These are phyloP conservation scores for Zaprionus capensis DNA, from an alignment of 1,140 invertebrate species.

Conservation along the genomic window DNA sequence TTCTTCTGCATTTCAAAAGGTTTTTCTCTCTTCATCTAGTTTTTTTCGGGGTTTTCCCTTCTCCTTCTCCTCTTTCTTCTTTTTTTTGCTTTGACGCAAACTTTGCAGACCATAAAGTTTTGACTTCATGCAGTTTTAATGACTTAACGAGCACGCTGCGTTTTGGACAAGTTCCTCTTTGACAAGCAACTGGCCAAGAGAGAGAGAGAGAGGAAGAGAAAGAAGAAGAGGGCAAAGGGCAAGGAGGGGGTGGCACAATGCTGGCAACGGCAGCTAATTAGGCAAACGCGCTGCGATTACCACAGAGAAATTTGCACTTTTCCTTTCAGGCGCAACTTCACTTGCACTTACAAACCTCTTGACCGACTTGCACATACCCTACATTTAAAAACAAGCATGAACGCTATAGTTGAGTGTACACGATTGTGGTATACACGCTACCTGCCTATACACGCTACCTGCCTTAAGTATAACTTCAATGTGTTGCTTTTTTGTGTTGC, in stretches of 20 bases:
- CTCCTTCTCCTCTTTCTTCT: slow-evolving; percentile 15
- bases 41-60: slow-evolving; percentile 27
- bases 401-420: neutral
- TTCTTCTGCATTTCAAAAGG: slow-evolving; percentile 41
- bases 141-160: slow-evolving; percentile 77
- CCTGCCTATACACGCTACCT: no score
- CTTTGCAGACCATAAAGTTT: slow-evolving; percentile 82
- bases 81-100: slow-evolving; percentile 72
- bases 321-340: slow-evolving; percentile 32
- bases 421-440: neutral
- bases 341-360: neutral
- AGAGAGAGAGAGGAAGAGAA: neutral
- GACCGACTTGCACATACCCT: neutral
- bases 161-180: slow-evolving; percentile 57
- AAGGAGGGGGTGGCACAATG: neutral
- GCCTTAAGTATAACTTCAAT: no score
- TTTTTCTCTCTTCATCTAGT: slow-evolving; percentile 36
- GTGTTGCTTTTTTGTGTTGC: no score
- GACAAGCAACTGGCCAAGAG: slow-evolving; percentile 18
- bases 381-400: neutral
- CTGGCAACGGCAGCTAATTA: slow-evolving; percentile 70
- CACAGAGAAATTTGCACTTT: slow-evolving; percentile 68
- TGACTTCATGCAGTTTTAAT: slow-evolving; percentile 82
- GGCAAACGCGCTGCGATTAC: slow-evolving; percentile 71
- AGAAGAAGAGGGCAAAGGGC: neutral